A percentile compares a stretch with the other conserved stretches of the same genome.
phyloP scores from a whole-genome alignment of 2,113 vertebrate species.

The Excalfactoria chinensis region DNA sequence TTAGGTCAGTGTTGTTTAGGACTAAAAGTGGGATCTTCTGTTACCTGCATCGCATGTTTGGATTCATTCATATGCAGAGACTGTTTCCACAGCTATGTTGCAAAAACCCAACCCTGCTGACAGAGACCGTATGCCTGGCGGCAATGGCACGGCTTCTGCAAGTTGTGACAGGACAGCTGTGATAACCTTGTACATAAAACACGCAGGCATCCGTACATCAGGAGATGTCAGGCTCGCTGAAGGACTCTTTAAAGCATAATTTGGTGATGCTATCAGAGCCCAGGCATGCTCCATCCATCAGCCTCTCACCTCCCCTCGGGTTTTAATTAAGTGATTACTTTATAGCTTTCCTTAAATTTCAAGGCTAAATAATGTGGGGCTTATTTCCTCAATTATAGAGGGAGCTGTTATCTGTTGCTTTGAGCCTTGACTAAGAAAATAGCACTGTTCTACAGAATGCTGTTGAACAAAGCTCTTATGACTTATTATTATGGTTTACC shows the following conservation, averaged over 20 bases:
- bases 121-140: rapidly evolving
- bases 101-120: neutral
- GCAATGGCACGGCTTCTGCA: neutral
- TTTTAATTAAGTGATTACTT: constrained; percentile 50
- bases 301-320: neutral
- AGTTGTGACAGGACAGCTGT: neutral
- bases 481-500: neutral
- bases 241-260: neutral
- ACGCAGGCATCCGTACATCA: rapidly evolving
- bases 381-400: neutral
- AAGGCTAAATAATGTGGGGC: neutral
- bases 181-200: constrained; percentile 39
- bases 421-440: neutral
- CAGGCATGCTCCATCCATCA: constrained; percentile 12
- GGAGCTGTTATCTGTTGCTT: neutral
- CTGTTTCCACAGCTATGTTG: neutral
- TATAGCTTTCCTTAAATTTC: constrained; percentile 29
- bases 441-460: neutral
- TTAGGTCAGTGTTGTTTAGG: neutral
- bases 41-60: neutral
- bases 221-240: neutral
- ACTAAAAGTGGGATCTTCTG: neutral
- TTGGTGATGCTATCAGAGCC: neutral
- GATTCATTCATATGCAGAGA: neutral
- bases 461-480: neutral